Base-by-base conservation (phyloP, 2,797 vertebrate genomes). In the Paratrypauchen microcephalus region DNA sequence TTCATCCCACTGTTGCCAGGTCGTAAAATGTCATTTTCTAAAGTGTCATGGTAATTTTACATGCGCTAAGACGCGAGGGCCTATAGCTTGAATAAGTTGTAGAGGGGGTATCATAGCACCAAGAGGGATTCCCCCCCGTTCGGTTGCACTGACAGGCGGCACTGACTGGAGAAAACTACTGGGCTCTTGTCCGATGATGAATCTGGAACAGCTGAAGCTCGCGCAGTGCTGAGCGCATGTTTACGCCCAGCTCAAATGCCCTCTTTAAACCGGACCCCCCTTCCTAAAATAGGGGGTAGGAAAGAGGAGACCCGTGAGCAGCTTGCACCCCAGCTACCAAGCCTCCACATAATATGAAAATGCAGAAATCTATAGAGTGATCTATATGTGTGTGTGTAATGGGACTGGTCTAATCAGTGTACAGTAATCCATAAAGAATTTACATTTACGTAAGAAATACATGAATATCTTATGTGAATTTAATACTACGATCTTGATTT, bases 191-290 rank as follows among this genome's bases (percentile, higher is more conserved):
- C 13, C 62, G 78, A 81, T 92, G 94, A 95, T 95, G 94, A 92
- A 95, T 95, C 90, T 76, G 85, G 84, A 89, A 92, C 96, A 98
- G 96, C 96, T 98, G 97, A 95, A 88, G 90, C 88, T 81, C 90
- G 91, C 90, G 73, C 84, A 90, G 92, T 81, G 86, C 93, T 85
- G 91, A 93, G 93, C 86, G 85, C 92, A 92, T 96, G 95, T 97
- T 98, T 96, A 96, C 89, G 86, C 88, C 79, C 69, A 77, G 92
- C 93, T 97, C 96, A 95, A 91, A 94, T 97, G 92, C 91, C 94
- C 80, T 88, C 91, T 90, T 91, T 80, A 75, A 89, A 92, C 92
- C 63, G 74, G 91, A 92, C 78, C 88, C 87, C 79, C 79, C 89
- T 90, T 93, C 90, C 92, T 91, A 93, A 97, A 96, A 95, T 95